A percentile compares a stretch with the other conserved stretches of the same genome.
These are phyloP conservation scores for Poeciliopsis turneri DNA, from an alignment of 2,797 vertebrate genomes.

Conservation along the genomic window DNA sequence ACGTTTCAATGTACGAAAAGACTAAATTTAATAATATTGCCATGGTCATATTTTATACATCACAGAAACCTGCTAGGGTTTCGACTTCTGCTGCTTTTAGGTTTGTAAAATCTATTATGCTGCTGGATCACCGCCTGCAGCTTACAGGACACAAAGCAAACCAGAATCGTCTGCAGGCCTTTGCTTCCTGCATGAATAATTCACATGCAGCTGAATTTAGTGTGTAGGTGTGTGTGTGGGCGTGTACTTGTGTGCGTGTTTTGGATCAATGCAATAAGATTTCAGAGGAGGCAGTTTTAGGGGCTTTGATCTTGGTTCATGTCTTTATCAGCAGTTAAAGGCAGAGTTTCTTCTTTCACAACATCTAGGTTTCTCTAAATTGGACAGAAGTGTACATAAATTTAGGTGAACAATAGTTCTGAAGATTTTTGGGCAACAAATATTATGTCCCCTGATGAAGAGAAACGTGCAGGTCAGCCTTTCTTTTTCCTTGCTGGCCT, in stretches of 20 bases:
- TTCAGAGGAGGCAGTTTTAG: conserved; percentile 43
- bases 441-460: conserved; percentile 34
- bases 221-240: conserved; percentile 40
- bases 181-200: conserved; percentile 77
- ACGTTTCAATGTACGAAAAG: neutral
- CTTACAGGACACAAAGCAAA: conserved; percentile 34
- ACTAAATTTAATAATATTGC: neutral
- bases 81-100: neutral
- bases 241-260: neutral
- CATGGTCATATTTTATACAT: neutral
- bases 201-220: conserved; percentile 73
- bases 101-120: conserved; percentile 32
- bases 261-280: conserved; percentile 70
- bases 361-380: conserved; percentile 7
- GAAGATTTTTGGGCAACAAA: conserved; percentile 22
- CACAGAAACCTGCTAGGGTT: neutral
- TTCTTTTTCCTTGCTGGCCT: conserved; percentile 38
- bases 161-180: conserved; percentile 40
- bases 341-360: conserved; percentile 56
- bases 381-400: conserved; percentile 20
- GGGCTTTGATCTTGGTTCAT: conserved; percentile 51
- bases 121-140: conserved; percentile 30
- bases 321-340: conserved; percentile 42
- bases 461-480: conserved; percentile 22
- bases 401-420: conserved; percentile 12